These are phyloP conservation scores for Eutolmus rufibarbis DNA, from an alignment of 2,888 invertebrate genomes.

Conservation along the genomic window DNA sequence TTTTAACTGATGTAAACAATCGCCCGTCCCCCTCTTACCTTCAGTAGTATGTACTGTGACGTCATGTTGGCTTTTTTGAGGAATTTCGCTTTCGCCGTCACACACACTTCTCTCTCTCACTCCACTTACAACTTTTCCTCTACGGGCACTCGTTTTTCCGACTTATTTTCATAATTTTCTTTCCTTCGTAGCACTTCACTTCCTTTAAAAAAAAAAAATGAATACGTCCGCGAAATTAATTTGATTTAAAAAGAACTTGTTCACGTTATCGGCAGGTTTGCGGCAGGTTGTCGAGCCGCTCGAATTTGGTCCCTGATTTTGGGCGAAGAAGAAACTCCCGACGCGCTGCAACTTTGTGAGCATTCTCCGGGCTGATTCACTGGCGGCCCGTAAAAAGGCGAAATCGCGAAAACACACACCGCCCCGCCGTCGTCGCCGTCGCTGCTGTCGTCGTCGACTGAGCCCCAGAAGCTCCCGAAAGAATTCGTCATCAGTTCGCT, in stretches of 20 bases:
- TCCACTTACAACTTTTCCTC: background rate
- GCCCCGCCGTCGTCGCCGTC: no score
- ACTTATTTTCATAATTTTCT: background rate
- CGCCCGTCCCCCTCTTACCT: constrained; percentile 44
- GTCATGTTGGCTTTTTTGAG: constrained; percentile 40
- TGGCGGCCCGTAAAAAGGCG: background rate
- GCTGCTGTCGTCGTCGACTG: background rate
- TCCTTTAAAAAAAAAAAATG: background rate
- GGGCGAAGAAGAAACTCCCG: background rate
- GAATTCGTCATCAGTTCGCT: constrained; percentile 19
- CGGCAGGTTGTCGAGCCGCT: background rate
- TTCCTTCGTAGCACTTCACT: background rate
- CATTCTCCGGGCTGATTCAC: background rate
- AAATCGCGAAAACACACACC: background rate
- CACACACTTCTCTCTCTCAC: background rate
- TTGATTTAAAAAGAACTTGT: background rate
- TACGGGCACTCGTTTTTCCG: background rate
- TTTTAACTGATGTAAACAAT: constrained; percentile 45
- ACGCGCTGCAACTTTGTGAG: background rate
- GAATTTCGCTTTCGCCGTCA: constrained; percentile 28
- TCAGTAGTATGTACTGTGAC: constrained; percentile 47
- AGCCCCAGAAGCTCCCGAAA: background rate
- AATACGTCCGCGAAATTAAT: background rate
- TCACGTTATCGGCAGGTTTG: background rate
- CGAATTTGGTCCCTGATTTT: background rate